A percentile compares a stretch with the other conserved stretches of the same genome.
phyloP scores from a whole-genome alignment of 2,888 invertebrate genomes.

The Camponotus fellah region DNA sequence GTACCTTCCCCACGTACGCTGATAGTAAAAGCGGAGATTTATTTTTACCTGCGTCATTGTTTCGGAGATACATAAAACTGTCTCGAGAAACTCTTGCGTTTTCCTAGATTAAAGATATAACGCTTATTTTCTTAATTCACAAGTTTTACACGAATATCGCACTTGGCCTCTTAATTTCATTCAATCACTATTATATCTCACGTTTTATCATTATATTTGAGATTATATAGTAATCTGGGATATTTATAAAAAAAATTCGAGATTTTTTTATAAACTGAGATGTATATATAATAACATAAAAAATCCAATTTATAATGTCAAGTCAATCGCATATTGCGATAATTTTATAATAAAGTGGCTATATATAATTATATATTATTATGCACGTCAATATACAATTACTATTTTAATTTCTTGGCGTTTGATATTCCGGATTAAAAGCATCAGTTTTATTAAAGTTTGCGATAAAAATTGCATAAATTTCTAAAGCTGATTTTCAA shows the following conservation, averaged over 20 bases:
- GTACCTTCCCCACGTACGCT: slow-evolving; percentile 28
- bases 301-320: slow-evolving; percentile 10
- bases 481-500: slow-evolving; percentile 1
- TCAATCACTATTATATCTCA: background rate
- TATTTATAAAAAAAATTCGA: background rate
- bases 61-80: background rate
- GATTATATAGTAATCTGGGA: background rate
- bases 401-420: slow-evolving; percentile 13
- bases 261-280: background rate
- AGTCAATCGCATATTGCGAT: slow-evolving; percentile 10
- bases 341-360: slow-evolving; percentile 17
- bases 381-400: slow-evolving; percentile 9
- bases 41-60: slow-evolving; percentile 17
- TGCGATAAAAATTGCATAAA: background rate
- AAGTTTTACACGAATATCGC: background rate
- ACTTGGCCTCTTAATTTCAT: background rate
- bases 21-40: slow-evolving; percentile 23
- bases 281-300: slow-evolving; percentile 30
- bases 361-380: slow-evolving; percentile 17
- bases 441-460: background rate
- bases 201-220: background rate
- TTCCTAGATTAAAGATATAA: background rate
- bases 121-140: background rate
- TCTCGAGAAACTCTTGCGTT: background rate
- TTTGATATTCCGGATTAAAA: slow-evolving; percentile 24